A percentile compares a stretch with the other conserved stretches of the same genome.
These are phyloP conservation scores for Catocala fraxini DNA, from an alignment of 2,888 invertebrate genomes.

Conservation along the genomic window DNA sequence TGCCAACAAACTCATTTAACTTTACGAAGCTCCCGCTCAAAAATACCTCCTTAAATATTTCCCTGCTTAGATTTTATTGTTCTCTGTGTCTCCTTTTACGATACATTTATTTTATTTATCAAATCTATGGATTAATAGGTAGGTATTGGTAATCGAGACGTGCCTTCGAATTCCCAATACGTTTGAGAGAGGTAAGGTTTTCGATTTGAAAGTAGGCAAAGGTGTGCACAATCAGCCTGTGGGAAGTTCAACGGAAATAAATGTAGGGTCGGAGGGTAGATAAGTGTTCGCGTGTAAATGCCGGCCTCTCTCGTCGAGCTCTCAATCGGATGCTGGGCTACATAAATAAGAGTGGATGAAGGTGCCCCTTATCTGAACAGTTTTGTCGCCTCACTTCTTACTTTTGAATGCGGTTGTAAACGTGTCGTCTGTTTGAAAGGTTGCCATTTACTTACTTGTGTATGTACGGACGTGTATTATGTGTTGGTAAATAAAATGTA, in stretches of 20 bases:
- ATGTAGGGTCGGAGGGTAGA: slow-evolving; percentile 82
- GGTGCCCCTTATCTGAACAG: slow-evolving; percentile 74
- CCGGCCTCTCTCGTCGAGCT: slow-evolving; percentile 70
- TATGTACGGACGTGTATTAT: neutral
- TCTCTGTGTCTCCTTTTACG: slow-evolving; percentile 72
- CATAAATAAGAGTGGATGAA: slow-evolving; percentile 85
- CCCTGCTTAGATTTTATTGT: slow-evolving; percentile 82
- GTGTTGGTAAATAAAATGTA: slow-evolving; percentile 8
- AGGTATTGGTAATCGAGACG: slow-evolving; percentile 31
- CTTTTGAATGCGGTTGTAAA: slow-evolving; percentile 64
- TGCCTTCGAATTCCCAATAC: slow-evolving; percentile 10
- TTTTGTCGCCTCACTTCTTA: slow-evolving; percentile 69
- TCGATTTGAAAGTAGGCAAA: slow-evolving; percentile 47
- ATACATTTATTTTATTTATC: slow-evolving; percentile 81
- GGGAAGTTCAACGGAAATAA: slow-evolving; percentile 82
- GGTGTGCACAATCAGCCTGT: slow-evolving; percentile 65
- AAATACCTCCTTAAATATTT: slow-evolving; percentile 78
- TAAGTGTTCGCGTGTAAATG: slow-evolving; percentile 79
- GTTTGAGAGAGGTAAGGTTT: slow-evolving; percentile 14
- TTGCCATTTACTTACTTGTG: slow-evolving; percentile 30
- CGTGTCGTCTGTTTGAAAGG: slow-evolving; percentile 50
- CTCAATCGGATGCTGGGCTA: slow-evolving; percentile 84
- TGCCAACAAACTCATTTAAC: slow-evolving; percentile 86
- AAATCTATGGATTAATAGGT: slow-evolving; percentile 70
- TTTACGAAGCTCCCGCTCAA: slow-evolving; percentile 77